Percentiles rank a stretch among this genome's conserved stretches.
Conservation (phyloP, 1,140 invertebrate species). For the Ips nitidus region DNA sequence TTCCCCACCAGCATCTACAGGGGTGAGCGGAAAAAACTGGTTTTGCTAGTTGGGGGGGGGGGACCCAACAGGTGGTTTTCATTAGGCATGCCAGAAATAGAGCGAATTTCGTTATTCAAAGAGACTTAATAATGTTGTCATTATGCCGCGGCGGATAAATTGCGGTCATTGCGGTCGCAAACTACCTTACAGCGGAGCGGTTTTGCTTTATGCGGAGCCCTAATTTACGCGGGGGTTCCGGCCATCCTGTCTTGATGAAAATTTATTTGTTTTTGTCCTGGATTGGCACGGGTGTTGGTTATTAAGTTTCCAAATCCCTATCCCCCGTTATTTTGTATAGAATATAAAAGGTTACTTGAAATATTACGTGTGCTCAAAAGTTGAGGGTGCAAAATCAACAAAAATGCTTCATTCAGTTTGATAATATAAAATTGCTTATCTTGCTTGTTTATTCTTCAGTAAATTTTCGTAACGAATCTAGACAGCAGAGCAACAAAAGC, state of each 20-base stretch:
- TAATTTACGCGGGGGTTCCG: slow-evolving; percentile 10
- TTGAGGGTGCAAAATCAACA: too few relatives aligned
- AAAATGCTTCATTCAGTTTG: too few relatives aligned
- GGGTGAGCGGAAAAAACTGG: background rate
- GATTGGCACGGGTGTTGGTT: too few relatives aligned
- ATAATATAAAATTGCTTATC: too few relatives aligned
- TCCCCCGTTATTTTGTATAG: too few relatives aligned
- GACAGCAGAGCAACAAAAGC: too few relatives aligned
- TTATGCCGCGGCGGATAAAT: slow-evolving; percentile 29
- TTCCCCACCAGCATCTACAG: background rate
- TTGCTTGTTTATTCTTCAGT: too few relatives aligned
- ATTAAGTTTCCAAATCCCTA: too few relatives aligned
- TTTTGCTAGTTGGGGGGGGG: background rate
- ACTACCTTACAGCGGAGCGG: slow-evolving; percentile 32
- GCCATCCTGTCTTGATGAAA: slow-evolving; percentile 9
- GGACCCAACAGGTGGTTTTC: slow-evolving; percentile 23
- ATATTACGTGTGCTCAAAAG: too few relatives aligned
- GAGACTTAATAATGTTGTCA: slow-evolving; percentile 34
- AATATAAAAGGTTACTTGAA: too few relatives aligned
- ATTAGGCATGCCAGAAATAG: slow-evolving; percentile 16
- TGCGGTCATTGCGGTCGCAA: slow-evolving; percentile 26
- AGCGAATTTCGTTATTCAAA: slow-evolving; percentile 32
- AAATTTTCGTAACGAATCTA: too few relatives aligned
- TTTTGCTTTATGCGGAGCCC: slow-evolving; percentile 30
- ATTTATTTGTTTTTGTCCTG: background rate